Percentiles rank a stretch among this genome's conserved stretches.
Conservation (phyloP, 2,797 vertebrate species). For the Microctenopoma lineatum region DNA sequence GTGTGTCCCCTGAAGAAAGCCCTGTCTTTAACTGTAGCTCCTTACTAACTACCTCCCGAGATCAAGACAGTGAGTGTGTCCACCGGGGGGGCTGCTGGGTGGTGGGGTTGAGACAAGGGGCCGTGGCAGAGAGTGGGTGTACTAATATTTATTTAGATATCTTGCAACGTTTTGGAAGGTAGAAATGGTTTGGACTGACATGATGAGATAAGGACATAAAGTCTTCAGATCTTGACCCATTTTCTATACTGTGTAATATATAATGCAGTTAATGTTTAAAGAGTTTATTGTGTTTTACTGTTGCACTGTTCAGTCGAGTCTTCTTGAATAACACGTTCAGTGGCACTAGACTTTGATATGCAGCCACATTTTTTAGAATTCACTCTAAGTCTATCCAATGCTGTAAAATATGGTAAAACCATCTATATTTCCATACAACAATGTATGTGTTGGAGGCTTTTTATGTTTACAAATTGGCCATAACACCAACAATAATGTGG, state of each 20-base stretch:
- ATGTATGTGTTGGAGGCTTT: slow-evolving; percentile 12
- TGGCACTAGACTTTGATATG: slow-evolving; percentile 36
- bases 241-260: slow-evolving; percentile 8
- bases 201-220: slow-evolving; percentile 9
- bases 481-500: background rate
- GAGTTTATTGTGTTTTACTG: slow-evolving; percentile 26
- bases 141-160: slow-evolving; percentile 4
- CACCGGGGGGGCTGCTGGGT: slow-evolving; percentile 67
- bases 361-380: slow-evolving; percentile 40
- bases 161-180: slow-evolving; percentile 10
- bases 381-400: slow-evolving; percentile 13
- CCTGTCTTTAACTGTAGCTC: slow-evolving; percentile 94
- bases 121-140: slow-evolving; percentile 15
- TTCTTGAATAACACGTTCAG: slow-evolving; percentile 35
- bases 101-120: slow-evolving; percentile 31
- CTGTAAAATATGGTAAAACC: background rate
- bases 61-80: slow-evolving; percentile 97
- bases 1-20: slow-evolving; percentile 90
- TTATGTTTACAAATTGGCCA: slow-evolving; percentile 13
- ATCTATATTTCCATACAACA: slow-evolving; percentile 35
- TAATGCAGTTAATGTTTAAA: slow-evolving; percentile 17
- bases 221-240: slow-evolving; percentile 9
- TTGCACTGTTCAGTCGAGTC: slow-evolving; percentile 38
- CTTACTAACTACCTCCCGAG: slow-evolving; percentile 96
- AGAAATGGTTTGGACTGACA: background rate